phyloP scores from a whole-genome alignment of 2,113 vertebrate species.

The Scatophagus argus region DNA sequence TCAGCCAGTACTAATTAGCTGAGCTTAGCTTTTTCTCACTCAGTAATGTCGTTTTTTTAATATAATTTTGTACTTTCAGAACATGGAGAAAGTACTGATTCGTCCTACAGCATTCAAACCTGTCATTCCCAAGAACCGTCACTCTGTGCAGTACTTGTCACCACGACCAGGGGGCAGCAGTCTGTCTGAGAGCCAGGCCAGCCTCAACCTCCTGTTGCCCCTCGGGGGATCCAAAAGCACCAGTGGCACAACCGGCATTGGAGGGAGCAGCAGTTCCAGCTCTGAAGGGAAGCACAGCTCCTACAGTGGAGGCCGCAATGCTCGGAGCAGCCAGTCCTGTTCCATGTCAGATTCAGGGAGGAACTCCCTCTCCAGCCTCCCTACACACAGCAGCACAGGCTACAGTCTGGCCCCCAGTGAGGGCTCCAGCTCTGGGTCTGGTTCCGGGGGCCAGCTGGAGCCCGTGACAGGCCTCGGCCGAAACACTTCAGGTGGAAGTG shows the following conservation, averaged over 20 bases:
- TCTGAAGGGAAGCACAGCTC: slow-evolving; percentile 88
- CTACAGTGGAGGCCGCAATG: slow-evolving; percentile 85
- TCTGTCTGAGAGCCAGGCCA: slow-evolving; percentile 94
- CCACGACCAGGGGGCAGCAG: slow-evolving; percentile 83
- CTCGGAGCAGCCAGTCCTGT: slow-evolving; percentile 87
- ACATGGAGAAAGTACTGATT: slow-evolving; percentile 97
- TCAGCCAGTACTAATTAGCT: slow-evolving; percentile 52
- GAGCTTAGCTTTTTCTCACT: slow-evolving; percentile 38
- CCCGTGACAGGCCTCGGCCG: slow-evolving; percentile 62
- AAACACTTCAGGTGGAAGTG: slow-evolving; percentile 63
- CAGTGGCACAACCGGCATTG: slow-evolving; percentile 40
- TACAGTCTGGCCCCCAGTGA: slow-evolving; percentile 90
- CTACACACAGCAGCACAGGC: slow-evolving; percentile 94
- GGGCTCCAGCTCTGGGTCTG: slow-evolving; percentile 76
- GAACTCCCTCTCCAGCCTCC: slow-evolving; percentile 97
- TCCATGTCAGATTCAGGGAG: slow-evolving; percentile 96
- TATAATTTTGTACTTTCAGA: slow-evolving; percentile 82
- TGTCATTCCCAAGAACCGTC: slow-evolving; percentile 92
- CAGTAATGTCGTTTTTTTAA: slow-evolving; percentile 15
- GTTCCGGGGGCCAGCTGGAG: slow-evolving; percentile 70
- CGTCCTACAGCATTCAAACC: slow-evolving; percentile 98
- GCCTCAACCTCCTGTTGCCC: slow-evolving; percentile 92
- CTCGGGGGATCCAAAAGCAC: slow-evolving; percentile 70
- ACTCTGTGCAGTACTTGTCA: slow-evolving; percentile 88
- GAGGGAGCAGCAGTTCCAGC: slow-evolving; percentile 50